A percentile compares a stretch with the other conserved stretches of the same genome.
Evolutionary conservation across 2,888 invertebrate genomes (phyloP).

Genomic region (Pseudolycoriella hygida): DNA sequence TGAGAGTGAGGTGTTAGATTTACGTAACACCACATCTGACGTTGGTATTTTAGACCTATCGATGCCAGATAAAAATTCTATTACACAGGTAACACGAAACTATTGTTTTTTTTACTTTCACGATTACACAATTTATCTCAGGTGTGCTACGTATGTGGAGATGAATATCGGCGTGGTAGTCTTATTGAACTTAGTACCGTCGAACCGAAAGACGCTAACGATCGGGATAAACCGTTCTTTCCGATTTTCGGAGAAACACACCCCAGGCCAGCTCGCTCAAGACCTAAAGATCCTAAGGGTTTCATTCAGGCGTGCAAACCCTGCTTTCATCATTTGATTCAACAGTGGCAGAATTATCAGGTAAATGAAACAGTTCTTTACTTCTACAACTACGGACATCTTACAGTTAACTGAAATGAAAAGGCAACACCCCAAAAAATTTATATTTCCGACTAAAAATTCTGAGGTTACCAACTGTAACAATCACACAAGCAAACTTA

Average conservation of each 20-base stretch:
- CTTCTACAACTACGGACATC: too few species aligned
- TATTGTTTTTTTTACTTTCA: too few species aligned
- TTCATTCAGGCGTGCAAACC: constrained; percentile 38
- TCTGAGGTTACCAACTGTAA: too few species aligned
- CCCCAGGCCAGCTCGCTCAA: constrained; percentile 67
- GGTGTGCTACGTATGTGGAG: constrained; percentile 81
- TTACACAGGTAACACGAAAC: too few species aligned
- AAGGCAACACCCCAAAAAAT: too few species aligned
- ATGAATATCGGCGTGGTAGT: constrained; percentile 69
- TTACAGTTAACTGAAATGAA: too few species aligned
- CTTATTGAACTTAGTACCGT: constrained; percentile 49
- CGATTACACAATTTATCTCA: too few species aligned
- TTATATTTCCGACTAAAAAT: too few species aligned
- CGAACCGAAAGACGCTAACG: constrained; percentile 34
- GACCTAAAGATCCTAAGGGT: constrained; percentile 31
- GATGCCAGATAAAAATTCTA: constrained; percentile 84
- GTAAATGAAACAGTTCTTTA: too few species aligned
- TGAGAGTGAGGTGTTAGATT: constrained; percentile 25
- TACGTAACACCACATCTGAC: constrained; percentile 38
- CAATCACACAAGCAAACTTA: too few species aligned
- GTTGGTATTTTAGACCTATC: constrained; percentile 75
- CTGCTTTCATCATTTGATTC: constrained; percentile 69
- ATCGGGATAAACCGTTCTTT: constrained; percentile 45
- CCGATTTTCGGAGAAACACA: constrained; percentile 59
- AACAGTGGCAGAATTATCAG: constrained; percentile 75